These are phyloP conservation scores for Misgurnus anguillicaudatus DNA, from an alignment of 2,113 vertebrate species.

Conservation along the genomic window DNA sequence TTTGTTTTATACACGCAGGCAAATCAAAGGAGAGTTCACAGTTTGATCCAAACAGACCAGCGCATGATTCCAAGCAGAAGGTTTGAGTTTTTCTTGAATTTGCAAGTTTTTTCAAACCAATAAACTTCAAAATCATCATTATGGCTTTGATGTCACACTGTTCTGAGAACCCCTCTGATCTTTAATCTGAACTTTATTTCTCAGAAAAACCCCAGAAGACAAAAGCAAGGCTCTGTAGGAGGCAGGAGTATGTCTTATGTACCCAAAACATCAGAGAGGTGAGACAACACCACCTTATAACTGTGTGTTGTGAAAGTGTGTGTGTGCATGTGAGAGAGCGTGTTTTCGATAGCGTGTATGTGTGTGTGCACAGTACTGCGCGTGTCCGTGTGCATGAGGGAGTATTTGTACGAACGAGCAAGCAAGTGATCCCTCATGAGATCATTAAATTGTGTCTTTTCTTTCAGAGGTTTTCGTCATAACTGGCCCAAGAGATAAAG, in stretches of 20 bases:
- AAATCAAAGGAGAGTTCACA: constrained; percentile 79
- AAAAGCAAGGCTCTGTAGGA: constrained; percentile 76
- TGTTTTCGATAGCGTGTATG: too few relatives aligned
- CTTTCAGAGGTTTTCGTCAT: constrained; percentile 82
- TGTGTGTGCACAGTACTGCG: too few relatives aligned
- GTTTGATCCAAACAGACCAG: constrained; percentile 86
- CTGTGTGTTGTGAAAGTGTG: neutral
- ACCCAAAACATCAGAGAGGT: constrained; percentile 84
- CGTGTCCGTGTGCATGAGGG: too few relatives aligned
- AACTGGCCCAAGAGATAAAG: constrained; percentile 94
- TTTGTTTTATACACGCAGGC: constrained; percentile 38
- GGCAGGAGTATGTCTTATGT: constrained; percentile 90
- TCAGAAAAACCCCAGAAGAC: constrained; percentile 78
- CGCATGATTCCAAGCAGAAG: constrained; percentile 65
- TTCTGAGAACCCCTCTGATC: neutral
- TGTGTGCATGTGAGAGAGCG: too few relatives aligned
- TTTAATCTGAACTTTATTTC: constrained; percentile 28
- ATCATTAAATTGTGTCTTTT: neutral
- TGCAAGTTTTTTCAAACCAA: neutral
- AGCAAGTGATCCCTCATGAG: neutral
- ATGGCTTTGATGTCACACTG: neutral
- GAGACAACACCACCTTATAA: constrained; percentile 29
- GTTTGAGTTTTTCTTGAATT: constrained; percentile 48
- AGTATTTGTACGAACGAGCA: too few relatives aligned
- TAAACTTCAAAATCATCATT: neutral